Evolutionary conservation across 2,888 invertebrate species (phyloP).

Genomic region (Deladenus siricidicola): DNA sequence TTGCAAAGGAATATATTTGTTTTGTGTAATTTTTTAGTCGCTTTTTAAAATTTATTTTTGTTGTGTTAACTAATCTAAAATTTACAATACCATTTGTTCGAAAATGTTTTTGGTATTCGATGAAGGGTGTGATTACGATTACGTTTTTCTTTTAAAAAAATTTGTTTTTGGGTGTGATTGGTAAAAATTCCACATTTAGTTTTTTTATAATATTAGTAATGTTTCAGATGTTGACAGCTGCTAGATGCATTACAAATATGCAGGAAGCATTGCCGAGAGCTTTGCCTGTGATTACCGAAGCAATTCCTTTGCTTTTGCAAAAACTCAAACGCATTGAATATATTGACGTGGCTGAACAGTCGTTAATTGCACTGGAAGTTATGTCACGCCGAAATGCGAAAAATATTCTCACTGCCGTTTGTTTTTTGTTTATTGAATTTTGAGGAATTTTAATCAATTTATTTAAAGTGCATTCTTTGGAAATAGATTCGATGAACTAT

Average conservation of each 20-base stretch:
- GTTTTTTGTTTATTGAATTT: constrained; percentile 37
- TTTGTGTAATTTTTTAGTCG: neutral
- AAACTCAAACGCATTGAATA: constrained; percentile 82
- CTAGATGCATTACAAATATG: constrained; percentile 96
- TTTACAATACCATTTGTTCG: no score
- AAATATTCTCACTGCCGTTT: constrained; percentile 81
- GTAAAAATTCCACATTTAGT: no score
- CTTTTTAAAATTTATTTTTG: neutral
- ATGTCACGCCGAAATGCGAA: constrained; percentile 90
- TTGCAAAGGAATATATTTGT: neutral
- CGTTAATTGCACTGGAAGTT: constrained; percentile 91
- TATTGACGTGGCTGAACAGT: constrained; percentile 99
- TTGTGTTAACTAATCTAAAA: no score
- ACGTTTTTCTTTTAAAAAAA: no score
- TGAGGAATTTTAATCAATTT: neutral
- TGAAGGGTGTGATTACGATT: no score
- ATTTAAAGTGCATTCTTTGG: no score
- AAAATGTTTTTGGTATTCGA: no score
- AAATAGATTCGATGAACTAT: neutral
- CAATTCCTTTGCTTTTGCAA: constrained; percentile 90
- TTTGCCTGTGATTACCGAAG: constrained; percentile 82
- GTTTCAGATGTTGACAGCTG: constrained; percentile 87
- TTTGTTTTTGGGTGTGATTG: no score
- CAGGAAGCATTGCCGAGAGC: constrained; percentile 94
- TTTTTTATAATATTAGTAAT: neutral